A percentile compares a stretch with the other conserved stretches of the same genome.
Conservation (phyloP, 2,797 vertebrate species). For the Gadopsis marmoratus region DNA sequence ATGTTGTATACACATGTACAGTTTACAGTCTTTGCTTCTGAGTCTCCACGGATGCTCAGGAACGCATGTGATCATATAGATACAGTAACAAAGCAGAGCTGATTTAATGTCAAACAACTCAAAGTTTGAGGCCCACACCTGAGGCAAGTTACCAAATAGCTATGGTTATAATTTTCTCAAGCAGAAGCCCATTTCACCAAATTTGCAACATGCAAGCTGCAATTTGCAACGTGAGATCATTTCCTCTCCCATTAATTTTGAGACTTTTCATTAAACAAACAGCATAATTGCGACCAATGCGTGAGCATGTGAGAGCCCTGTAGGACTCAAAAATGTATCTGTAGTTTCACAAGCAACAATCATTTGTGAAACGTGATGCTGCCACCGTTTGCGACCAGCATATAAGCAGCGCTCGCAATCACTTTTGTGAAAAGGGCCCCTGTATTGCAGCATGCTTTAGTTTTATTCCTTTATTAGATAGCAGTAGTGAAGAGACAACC, state of each 20-base stretch:
- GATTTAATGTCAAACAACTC: not conserved
- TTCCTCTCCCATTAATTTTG: not conserved
- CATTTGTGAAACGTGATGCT: not conserved
- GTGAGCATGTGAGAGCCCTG: not conserved
- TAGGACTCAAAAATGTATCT: not conserved
- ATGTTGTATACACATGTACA: not conserved
- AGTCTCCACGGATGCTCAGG: not conserved
- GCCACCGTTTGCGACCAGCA: not conserved
- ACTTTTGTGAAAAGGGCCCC: not conserved
- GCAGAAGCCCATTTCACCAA: not conserved
- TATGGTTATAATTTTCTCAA: not conserved
- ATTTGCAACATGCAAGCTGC: not conserved
- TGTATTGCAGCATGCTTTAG: not conserved
- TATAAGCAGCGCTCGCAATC: not conserved
- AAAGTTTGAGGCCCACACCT: not conserved
- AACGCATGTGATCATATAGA: not conserved
- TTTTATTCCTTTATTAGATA: not conserved
- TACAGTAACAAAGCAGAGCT: not conserved
- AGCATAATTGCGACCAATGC: not conserved
- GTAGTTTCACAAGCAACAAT: not conserved
- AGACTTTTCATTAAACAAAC: slow-evolving; percentile 4
- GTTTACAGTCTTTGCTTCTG: not conserved
- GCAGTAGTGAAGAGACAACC: not conserved
- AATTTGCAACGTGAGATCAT: not conserved
- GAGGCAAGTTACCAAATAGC: not conserved